A percentile compares a stretch with the other conserved stretches of the same genome.
These are phyloP conservation scores for Eilema caniola DNA, from an alignment of 2,888 invertebrate genomes.

Conservation along the genomic window DNA sequence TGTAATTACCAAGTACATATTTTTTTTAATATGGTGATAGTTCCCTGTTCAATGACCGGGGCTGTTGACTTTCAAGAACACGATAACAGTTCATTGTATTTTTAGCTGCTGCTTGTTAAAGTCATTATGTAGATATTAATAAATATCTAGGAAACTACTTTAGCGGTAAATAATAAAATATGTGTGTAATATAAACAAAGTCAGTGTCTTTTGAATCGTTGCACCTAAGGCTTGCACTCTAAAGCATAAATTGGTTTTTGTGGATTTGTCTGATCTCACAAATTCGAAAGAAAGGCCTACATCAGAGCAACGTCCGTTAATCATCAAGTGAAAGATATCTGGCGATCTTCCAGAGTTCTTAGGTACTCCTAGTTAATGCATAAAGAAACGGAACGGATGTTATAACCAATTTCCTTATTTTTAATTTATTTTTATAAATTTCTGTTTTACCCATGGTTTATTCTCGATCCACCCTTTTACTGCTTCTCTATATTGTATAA, in stretches of 20 bases:
- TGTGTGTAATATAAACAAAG: background rate
- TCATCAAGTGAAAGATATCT: too few species aligned
- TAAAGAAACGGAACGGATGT: too few species aligned
- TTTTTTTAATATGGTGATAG: background rate
- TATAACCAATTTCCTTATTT: too few species aligned
- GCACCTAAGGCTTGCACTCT: background rate
- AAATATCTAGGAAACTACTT: background rate
- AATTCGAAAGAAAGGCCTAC: too few species aligned
- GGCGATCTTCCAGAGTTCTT: too few species aligned
- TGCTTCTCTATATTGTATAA: too few species aligned
- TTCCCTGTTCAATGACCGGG: background rate
- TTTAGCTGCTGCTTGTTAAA: slow-evolving; percentile 11
- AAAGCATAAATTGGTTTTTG: background rate
- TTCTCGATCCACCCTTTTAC: too few species aligned
- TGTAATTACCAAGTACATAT: background rate
- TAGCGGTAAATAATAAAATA: background rate
- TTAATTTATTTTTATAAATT: too few species aligned
- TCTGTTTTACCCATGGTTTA: too few species aligned
- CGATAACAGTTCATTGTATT: slow-evolving; percentile 16
- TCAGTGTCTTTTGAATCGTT: background rate
- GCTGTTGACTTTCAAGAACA: slow-evolving; percentile 32
- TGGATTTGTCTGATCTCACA: too few species aligned
- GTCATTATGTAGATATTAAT: background rate
- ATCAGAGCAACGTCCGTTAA: too few species aligned
- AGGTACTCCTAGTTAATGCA: too few species aligned